These are phyloP conservation scores for Baronia brevicornis DNA, from an alignment of 2,888 invertebrate species.

Conservation along the genomic window DNA sequence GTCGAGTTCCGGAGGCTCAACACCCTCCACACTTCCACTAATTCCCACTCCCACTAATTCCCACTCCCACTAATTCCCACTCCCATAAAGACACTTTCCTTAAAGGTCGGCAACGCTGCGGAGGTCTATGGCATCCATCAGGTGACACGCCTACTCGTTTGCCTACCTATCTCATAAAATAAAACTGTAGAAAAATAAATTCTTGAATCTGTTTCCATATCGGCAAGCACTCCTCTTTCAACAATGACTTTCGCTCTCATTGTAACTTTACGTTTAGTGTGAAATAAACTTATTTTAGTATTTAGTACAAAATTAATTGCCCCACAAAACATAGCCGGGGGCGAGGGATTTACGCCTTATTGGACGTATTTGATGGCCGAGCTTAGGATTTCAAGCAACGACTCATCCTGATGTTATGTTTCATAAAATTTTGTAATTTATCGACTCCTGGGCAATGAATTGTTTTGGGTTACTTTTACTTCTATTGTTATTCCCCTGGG, in stretches of 20 bases:
- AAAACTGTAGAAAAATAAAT: neutral
- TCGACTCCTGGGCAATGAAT: constrained; percentile 15
- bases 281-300: constrained; percentile 60
- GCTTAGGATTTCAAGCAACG: constrained; percentile 25
- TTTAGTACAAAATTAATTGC: constrained; percentile 64
- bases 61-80: too few relatives aligned
- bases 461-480: constrained; percentile 10
- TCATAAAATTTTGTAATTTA: constrained; percentile 22
- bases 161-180: neutral
- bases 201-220: constrained; percentile 25
- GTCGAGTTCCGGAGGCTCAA: too few relatives aligned
- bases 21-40: too few relatives aligned
- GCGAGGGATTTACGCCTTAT: constrained; percentile 42
- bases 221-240: constrained; percentile 25
- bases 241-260: constrained; percentile 23
- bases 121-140: too few relatives aligned
- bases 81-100: too few relatives aligned
- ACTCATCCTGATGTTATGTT: constrained; percentile 24
- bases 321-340: constrained; percentile 42
- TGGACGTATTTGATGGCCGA: constrained; percentile 37
- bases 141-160: too few relatives aligned
- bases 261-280: constrained; percentile 34
- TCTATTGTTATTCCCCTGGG: too few relatives aligned
- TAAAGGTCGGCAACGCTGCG: too few relatives aligned
- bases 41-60: too few relatives aligned